Evolutionary conservation across 1,140 invertebrate species (phyloP).

Genomic region (Meteorus sp.): DNA sequence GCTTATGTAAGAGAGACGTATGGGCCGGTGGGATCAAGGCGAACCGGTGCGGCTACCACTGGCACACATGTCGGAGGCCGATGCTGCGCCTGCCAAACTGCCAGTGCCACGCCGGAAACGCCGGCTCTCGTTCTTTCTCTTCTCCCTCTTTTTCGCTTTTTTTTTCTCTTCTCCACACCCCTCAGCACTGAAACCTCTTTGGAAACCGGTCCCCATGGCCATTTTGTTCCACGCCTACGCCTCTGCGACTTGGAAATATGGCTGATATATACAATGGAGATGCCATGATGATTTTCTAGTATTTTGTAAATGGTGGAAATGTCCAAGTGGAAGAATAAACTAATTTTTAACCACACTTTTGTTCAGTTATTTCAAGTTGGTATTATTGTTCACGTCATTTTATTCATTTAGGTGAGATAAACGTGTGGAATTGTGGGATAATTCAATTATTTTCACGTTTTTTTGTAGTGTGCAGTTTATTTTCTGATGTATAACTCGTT

Average conservation of each 20-base stretch:
- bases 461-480: no score
- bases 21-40: constrained; percentile 24
- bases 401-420: no score
- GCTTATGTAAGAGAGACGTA: constrained; percentile 24
- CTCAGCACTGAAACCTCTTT: not conserved
- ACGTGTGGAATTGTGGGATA: no score
- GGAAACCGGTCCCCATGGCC: not conserved
- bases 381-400: no score
- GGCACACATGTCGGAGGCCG: constrained; percentile 23
- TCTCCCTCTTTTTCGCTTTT: not conserved
- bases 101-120: constrained; percentile 24
- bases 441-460: no score
- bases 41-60: constrained; percentile 24
- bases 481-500: no score
- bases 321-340: no score
- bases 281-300: no score
- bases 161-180: not conserved
- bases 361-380: no score
- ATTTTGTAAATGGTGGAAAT: not conserved
- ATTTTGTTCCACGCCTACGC: constrained; percentile 19
- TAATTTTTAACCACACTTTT: no score
- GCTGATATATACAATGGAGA: no score
- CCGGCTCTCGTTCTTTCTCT: not conserved
- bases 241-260: not conserved
- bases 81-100: constrained; percentile 13